Percentiles rank a stretch among this genome's conserved stretches.
phyloP scores from a whole-genome alignment of 2,797 vertebrate genomes.

The Sebastes umbrosus region DNA sequence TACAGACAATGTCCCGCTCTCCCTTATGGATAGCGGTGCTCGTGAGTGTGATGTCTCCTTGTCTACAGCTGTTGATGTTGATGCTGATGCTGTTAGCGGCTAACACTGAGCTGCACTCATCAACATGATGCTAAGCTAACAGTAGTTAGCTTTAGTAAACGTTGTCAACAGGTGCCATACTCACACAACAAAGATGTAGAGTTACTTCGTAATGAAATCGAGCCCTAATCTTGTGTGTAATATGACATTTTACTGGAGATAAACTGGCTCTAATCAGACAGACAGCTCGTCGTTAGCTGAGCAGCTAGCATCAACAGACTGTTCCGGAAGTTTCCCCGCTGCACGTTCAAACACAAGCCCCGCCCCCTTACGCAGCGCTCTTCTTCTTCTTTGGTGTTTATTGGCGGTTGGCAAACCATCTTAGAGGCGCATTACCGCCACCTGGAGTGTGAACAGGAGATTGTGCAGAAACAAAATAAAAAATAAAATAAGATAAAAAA shows the following conservation, averaged over 20 bases:
- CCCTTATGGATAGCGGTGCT: accelerated
- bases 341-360: slow-evolving; percentile 50
- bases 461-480: too few species aligned
- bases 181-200: slow-evolving; percentile 15
- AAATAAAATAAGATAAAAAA: not conserved
- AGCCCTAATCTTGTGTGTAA: not conserved
- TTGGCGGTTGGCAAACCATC: too few species aligned
- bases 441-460: too few species aligned
- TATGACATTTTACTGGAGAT: not conserved
- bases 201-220: not conserved
- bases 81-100: not conserved
- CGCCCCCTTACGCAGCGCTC: slow-evolving; percentile 28
- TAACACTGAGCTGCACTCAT: not conserved
- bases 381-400: too few species aligned
- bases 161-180: not conserved
- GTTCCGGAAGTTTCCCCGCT: slow-evolving; percentile 36
- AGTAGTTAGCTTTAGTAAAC: not conserved
- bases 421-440: too few species aligned
- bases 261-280: too few species aligned
- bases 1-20: accelerated
- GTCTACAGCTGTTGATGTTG: not conserved
- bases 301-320: not conserved
- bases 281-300: not conserved
- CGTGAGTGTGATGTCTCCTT: accelerated
- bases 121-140: not conserved